Evolutionary conservation across 2,113 vertebrate species (phyloP), one percentile per base, ranked within the genome.

Genomic region (Semicossyphus pulcher): DNA sequence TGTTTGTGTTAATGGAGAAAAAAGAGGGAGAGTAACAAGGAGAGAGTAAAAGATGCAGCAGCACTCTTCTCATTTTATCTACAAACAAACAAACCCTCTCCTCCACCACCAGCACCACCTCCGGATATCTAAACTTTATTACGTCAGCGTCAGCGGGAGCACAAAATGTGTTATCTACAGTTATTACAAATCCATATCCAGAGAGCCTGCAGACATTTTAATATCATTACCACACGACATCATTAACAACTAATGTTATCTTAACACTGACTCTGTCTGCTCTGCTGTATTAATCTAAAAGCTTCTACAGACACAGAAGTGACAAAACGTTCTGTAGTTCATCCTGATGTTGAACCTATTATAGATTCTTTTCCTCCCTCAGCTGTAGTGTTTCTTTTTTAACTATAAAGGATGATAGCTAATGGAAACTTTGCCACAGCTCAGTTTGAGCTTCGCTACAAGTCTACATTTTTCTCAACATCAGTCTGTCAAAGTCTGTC

Each of bases 171-270:
- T 57, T 51, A 79, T 66, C 59, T 59, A 2, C 41, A 48, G 36
- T 77, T 80, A 81, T 77, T 74, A 64, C 51, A 61, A 44, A 78
- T 78, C 49, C 28, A 51, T 74, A 41, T 57, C 29, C 58, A 12
- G 32, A 41, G 70, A 71, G 64, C 32, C 58, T 72, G 67, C 56
- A 73, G 73, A 42, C 48, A 52, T 10, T 49, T 26, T 56, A 42
- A 74, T 64, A 42, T 61, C 59, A 72, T 72, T 52, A 81, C 53
- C 25, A 57, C 41, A 16, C n/a, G 26, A 29, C 67, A 71, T 66
- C 63, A 74, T 62, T 53, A 66, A 36, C 54, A 67, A n/a, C 36
- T 29, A 48, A 1, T 34, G 32, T 67, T 31, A 37, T 69, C 53
- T 63, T 32, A 29, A 42, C 26, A 45, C 7, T 39, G 18, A 31